Evolutionary conservation across 1,140 invertebrate species (phyloP).

Genomic region (Zaprionus ornatus): DNA sequence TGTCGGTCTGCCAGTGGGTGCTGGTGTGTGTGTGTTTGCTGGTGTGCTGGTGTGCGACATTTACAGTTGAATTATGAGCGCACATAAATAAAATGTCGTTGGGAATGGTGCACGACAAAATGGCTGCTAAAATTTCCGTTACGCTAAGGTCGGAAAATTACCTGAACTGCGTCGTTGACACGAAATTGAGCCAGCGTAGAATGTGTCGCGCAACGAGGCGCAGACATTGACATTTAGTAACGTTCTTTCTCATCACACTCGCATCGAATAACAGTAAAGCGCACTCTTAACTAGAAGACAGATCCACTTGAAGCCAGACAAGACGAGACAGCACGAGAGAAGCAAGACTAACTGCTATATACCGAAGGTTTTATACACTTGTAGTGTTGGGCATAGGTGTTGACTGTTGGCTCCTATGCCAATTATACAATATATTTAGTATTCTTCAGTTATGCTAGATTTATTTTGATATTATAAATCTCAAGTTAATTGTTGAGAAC

Average conservation of each 20-base stretch:
- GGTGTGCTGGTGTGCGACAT: constrained; percentile 56
- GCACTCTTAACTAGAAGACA: not conserved
- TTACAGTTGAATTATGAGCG: constrained; percentile 79
- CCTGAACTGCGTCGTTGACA: constrained; percentile 78
- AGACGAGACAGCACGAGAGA: not conserved
- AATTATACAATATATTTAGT: too few species aligned
- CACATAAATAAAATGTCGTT: constrained; percentile 78
- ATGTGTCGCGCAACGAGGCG: constrained; percentile 9
- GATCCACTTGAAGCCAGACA: constrained; percentile 16
- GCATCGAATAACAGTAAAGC: constrained; percentile 41
- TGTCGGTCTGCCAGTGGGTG: constrained; percentile 32
- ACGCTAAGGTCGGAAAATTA: constrained; percentile 56
- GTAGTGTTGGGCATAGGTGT: too few species aligned
- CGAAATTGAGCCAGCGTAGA: constrained; percentile 62
- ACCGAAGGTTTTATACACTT: not conserved
- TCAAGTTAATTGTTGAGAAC: too few species aligned
- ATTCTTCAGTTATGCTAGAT: too few species aligned
- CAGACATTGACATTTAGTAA: constrained; percentile 50
- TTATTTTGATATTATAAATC: too few species aligned
- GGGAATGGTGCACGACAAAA: constrained; percentile 63
- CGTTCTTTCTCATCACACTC: not conserved
- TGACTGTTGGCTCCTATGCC: too few species aligned
- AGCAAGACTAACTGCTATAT: constrained; percentile 35
- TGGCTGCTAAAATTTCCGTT: constrained; percentile 72
- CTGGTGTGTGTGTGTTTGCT: constrained; percentile 27